Evolutionary conservation across 2,113 vertebrate species (phyloP).

Genomic region (Microcebus griseorufus): DNA sequence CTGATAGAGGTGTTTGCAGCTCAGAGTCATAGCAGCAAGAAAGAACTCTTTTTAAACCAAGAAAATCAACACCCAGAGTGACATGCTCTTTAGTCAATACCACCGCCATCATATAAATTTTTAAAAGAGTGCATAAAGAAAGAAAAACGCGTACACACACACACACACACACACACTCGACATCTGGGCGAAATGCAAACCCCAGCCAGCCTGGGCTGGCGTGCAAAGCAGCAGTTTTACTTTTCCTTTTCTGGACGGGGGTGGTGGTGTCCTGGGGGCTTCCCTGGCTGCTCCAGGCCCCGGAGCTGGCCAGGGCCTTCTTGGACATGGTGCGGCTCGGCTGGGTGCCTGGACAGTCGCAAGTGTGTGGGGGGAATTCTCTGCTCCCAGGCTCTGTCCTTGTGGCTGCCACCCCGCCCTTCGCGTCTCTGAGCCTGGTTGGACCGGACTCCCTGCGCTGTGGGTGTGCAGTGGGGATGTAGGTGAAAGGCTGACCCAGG

Average conservation of each 20-base stretch:
- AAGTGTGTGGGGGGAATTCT: neutral
- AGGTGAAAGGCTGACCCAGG: neutral
- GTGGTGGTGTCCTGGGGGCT: neutral
- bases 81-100: neutral
- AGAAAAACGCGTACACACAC: accelerated
- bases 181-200: neutral
- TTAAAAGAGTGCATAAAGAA: neutral
- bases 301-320: neutral
- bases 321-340: accelerated
- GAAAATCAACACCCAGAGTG: neutral
- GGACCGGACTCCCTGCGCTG: neutral
- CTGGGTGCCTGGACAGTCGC: accelerated
- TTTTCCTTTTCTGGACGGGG: neutral
- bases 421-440: neutral
- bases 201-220: neutral
- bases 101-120: neutral
- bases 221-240: neutral
- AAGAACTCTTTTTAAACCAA: neutral
- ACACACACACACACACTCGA: accelerated
- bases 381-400: neutral
- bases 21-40: neutral
- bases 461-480: accelerated
- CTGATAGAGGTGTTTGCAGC: neutral
- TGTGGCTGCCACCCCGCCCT: neutral
- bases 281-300: neutral